phyloP scores from a whole-genome alignment of 2,797 vertebrate genomes.

The Botia kubotai region DNA sequence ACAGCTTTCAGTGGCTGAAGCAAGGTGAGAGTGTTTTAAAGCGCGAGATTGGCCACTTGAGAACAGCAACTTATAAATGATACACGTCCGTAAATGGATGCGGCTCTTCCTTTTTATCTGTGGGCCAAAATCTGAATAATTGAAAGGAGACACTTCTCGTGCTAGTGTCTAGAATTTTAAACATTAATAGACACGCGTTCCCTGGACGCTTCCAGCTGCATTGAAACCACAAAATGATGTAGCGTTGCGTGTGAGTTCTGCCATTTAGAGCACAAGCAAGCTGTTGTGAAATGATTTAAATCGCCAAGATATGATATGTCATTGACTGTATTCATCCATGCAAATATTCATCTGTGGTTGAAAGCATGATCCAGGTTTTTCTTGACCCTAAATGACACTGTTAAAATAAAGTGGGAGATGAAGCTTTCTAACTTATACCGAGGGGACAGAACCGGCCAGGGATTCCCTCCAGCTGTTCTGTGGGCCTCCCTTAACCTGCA shows the following conservation, averaged over 20 bases:
- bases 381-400: background rate
- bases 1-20: constrained; percentile 47
- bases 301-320: constrained; percentile 31
- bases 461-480: constrained; percentile 37
- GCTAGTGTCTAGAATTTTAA: constrained; percentile 73
- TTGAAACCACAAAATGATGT: constrained; percentile 49
- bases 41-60: constrained; percentile 63
- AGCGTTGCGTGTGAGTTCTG: constrained; percentile 52
- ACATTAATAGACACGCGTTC: constrained; percentile 68
- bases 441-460: background rate
- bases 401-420: constrained; percentile 1
- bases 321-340: constrained; percentile 16
- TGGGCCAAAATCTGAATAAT: constrained; percentile 63
- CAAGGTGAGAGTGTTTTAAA: constrained; percentile 58
- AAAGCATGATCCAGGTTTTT: background rate
- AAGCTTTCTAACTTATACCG: background rate
- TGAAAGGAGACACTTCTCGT: constrained; percentile 63
- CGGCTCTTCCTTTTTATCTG: constrained; percentile 62
- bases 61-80: constrained; percentile 71
- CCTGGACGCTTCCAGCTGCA: constrained; percentile 66
- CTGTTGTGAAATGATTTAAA: constrained; percentile 75
- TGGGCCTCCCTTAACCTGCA: constrained; percentile 27
- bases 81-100: constrained; percentile 74
- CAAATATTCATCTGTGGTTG: background rate
- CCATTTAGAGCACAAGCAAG: constrained; percentile 77